A percentile compares a stretch with the other conserved stretches of the same genome.
phyloP scores from a whole-genome alignment of 1,140 invertebrate genomes.

The Lepidotrigona ventralis region DNA sequence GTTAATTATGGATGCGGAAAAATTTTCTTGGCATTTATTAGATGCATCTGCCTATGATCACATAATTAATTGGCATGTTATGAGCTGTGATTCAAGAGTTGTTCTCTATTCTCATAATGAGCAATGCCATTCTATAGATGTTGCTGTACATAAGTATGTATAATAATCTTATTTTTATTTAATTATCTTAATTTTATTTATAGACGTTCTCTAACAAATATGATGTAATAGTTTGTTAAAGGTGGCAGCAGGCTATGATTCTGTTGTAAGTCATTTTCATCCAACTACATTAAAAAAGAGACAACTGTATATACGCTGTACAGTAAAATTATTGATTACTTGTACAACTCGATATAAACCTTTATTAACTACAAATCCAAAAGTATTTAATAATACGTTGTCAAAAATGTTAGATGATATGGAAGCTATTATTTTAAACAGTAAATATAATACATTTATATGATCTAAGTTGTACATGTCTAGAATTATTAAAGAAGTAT shows the following conservation, averaged over 20 bases:
- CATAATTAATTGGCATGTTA: conserved; percentile 88
- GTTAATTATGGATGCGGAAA: conserved; percentile 83
- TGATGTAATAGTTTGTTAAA: conserved; percentile 81
- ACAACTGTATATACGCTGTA: conserved; percentile 82
- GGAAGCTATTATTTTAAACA: conserved; percentile 81
- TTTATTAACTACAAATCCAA: conserved; percentile 78
- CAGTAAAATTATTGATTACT: conserved; percentile 82
- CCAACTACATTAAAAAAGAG: conserved; percentile 81
- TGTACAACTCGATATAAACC: conserved; percentile 82
- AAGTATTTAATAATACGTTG: conserved; percentile 80
- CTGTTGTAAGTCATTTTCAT: conserved; percentile 76
- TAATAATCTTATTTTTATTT: conserved; percentile 33
- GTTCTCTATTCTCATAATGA: conserved; percentile 81
- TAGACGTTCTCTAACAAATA: conserved; percentile 37
- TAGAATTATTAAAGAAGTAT: background rate
- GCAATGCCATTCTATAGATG: conserved; percentile 79
- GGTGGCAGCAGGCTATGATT: conserved; percentile 82
- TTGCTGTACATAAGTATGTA: conserved; percentile 79
- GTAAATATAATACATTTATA: conserved; percentile 73
- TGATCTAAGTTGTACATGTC: background rate
- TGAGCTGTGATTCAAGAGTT: conserved; percentile 87
- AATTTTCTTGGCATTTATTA: conserved; percentile 86
- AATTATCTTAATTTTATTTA: background rate
- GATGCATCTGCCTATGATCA: conserved; percentile 85
- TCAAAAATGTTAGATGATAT: conserved; percentile 83